Evolutionary conservation across 2,113 vertebrate species (phyloP), one percentile per base, ranked within the genome.

Genomic region (Prochilodus magdalenae): DNA sequence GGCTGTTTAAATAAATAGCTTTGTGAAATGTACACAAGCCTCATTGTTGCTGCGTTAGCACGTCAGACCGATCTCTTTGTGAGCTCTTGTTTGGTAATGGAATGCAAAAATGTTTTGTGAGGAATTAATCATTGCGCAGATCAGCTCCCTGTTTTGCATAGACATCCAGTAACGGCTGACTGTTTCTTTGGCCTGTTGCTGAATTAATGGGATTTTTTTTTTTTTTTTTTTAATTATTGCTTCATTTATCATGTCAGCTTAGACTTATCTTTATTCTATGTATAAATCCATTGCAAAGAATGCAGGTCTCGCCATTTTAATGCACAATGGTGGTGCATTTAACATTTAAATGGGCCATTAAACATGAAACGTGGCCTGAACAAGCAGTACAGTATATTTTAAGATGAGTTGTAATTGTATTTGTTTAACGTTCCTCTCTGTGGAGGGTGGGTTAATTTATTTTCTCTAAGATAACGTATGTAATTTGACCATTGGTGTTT

Each of bases 21-120:
- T 36, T 67, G 65, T 67, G 55, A 80, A 74, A 49, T 60, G 0
- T 53, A 67, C 80, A 81, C 62, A 47, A 22, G 72, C 30, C n/a
- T 83, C 63, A 53, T 69, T 83, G 84, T 82, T 83, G 66, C 55
- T 53, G 22, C 3, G 63, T 30, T 63, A 51, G 57, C 77, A 75
- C 33, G 26, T 51, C 36, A 6, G 65, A 76, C 62, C 73, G 71
- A 47, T 82, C 70, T 77, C 60, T 27, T 63, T 82, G 20, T 82
- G 75, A 75, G 44, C 30, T 63, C 26, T 72, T 67, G 15, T 36
- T 15, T 51, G 36, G 75, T 59, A 69, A 82, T 77, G 79, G 57
- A 77, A 36, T 79, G 70, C 71, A 67, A 51, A 81, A 81, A 74
- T 81, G 66, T 86, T 65, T 71, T 33, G 57, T 13, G 29, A 22